Evolutionary conservation across 2,797 vertebrate genomes (phyloP).

Genomic region (Micrastur ruficollis): DNA sequence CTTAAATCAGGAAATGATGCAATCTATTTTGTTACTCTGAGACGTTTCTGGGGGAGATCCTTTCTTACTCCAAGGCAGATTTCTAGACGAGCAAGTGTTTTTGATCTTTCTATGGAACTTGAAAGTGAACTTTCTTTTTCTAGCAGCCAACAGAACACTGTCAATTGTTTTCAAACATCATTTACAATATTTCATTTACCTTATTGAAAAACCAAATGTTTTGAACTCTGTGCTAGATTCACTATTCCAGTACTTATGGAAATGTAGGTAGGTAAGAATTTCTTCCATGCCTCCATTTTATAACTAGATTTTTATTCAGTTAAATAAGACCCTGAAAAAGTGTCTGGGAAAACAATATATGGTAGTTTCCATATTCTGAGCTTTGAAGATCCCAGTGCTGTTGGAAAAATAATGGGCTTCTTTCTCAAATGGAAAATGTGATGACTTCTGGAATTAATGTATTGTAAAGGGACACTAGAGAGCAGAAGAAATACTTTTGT

Average conservation of each 20-base stretch:
- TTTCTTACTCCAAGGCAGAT: background rate
- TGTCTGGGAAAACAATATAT: constrained; percentile 12
- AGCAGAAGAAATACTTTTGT: background rate
- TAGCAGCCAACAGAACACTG: background rate
- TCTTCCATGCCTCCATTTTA: background rate
- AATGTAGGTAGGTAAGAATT: background rate
- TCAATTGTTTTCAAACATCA: background rate
- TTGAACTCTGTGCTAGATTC: background rate
- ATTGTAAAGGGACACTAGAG: background rate
- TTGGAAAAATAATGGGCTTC: constrained; percentile 8
- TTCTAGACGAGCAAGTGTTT: background rate
- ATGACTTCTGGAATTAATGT: constrained; percentile 18
- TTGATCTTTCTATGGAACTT: background rate
- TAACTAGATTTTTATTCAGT: background rate
- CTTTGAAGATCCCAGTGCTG: background rate
- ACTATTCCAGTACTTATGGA: background rate
- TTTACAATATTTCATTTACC: background rate
- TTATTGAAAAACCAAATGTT: background rate
- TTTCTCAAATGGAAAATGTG: constrained; percentile 42
- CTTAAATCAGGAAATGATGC: constrained; percentile 66
- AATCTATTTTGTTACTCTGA: constrained; percentile 49
- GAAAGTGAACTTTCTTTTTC: background rate
- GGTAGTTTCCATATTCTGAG: constrained; percentile 17
- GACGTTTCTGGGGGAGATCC: constrained; percentile 32
- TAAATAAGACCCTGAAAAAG: background rate